Evolutionary conservation across 1,140 invertebrate species (phyloP).

Genomic region (Rhagoletis pomonella): DNA sequence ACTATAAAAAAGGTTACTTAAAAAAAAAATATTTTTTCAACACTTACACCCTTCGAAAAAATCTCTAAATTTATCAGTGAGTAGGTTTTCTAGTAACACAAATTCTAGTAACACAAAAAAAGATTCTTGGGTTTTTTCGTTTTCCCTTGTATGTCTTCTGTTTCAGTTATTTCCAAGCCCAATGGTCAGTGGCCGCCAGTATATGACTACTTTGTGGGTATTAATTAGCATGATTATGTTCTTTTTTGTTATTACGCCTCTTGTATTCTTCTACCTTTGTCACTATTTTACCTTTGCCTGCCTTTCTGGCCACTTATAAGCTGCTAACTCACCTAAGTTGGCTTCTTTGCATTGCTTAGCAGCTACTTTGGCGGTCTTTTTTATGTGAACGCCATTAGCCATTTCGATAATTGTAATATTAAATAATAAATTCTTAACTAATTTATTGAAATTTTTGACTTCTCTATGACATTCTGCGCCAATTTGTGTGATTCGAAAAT

Average conservation of each 20-base stretch:
- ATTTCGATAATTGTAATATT: conserved; percentile 2
- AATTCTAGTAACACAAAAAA: no score
- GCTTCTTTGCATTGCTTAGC: background rate
- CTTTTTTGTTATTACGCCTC: background rate
- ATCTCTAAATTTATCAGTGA: no score
- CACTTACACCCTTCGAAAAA: no score
- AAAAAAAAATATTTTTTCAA: no score
- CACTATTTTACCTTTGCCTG: background rate
- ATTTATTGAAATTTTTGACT: background rate
- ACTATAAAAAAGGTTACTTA: no score
- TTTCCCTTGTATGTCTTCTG: no score
- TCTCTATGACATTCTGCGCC: background rate
- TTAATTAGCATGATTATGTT: background rate
- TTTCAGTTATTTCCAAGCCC: no score
- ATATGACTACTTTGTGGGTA: no score
- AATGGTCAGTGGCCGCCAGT: no score
- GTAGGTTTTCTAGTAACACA: no score
- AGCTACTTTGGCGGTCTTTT: background rate
- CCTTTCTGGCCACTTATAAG: background rate
- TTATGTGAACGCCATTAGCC: background rate
- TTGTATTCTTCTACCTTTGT: background rate
- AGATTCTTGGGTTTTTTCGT: no score
- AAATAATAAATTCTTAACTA: background rate
- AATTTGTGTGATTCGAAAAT: background rate
- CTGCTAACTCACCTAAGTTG: background rate